phyloP scores from a whole-genome alignment of 2,888 invertebrate species.

The Amphimallon solstitiale region DNA sequence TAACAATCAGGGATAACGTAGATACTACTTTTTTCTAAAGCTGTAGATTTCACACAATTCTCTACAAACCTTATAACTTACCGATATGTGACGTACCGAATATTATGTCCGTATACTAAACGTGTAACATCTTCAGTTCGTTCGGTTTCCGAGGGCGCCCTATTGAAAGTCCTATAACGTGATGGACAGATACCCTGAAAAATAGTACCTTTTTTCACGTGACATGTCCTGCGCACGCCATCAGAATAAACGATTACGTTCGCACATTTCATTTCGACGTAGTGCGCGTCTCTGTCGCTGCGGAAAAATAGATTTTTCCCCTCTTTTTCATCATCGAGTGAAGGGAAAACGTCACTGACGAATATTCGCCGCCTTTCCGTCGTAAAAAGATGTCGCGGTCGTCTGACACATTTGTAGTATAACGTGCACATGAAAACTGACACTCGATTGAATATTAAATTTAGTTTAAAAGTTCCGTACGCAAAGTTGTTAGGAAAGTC shows the following conservation, averaged over 20 bases:
- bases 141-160: not conserved
- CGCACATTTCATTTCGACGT: conserved; percentile 26
- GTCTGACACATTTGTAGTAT: too few relatives aligned
- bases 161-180: conserved; percentile 23
- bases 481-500: too few relatives aligned
- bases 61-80: not conserved
- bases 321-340: not conserved
- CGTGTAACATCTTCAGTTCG: not conserved
- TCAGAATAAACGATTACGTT: conserved; percentile 34
- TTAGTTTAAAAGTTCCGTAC: too few relatives aligned
- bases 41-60: too few relatives aligned
- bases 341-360: not conserved
- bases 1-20: too few relatives aligned
- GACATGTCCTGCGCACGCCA: conserved; percentile 15
- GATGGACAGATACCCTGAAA: conserved; percentile 23
- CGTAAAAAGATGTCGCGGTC: not conserved
- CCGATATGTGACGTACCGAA: not conserved
- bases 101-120: conserved; percentile 4
- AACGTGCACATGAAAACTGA: too few relatives aligned
- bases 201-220: conserved; percentile 11
- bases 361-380: not conserved
- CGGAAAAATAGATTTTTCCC: conserved; percentile 19
- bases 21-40: too few relatives aligned
- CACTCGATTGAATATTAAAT: too few relatives aligned
- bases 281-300: conserved; percentile 1